Conservation (phyloP, 2,888 invertebrate species). For the Agriopis marginaria region DNA sequence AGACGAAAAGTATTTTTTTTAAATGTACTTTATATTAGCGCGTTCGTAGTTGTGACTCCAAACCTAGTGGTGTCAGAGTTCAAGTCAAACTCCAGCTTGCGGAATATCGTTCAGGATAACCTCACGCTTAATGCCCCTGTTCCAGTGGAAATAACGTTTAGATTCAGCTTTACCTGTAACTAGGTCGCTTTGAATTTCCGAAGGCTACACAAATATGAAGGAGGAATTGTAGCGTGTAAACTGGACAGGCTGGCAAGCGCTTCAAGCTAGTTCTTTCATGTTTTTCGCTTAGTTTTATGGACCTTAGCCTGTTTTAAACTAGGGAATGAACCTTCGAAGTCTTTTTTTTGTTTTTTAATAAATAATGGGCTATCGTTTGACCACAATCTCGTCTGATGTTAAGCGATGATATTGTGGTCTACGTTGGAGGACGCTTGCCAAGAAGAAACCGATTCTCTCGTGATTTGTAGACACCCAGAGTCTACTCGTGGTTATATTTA, state of each 20-base stretch:
- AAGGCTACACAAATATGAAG: slow-evolving; percentile 25
- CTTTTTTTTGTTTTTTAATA: too few species aligned
- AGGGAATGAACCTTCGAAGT: neutral
- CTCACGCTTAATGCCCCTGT: slow-evolving; percentile 44
- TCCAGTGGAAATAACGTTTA: slow-evolving; percentile 37
- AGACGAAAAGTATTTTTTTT: too few species aligned
- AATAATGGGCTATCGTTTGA: too few species aligned
- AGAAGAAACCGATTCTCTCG: too few species aligned
- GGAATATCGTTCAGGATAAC: slow-evolving; percentile 46
- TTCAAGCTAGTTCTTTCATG: neutral
- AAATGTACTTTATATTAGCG: neutral
- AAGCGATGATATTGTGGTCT: too few species aligned
- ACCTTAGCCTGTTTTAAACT: neutral
- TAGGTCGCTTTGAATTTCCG: slow-evolving; percentile 31
- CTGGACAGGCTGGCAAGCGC: slow-evolving; percentile 5
- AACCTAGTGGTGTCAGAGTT: slow-evolving; percentile 27
- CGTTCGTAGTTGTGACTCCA: slow-evolving; percentile 22
- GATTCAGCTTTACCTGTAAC: slow-evolving; percentile 22
- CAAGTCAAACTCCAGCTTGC: slow-evolving; percentile 25
- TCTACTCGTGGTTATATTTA: neutral
- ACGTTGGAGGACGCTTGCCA: too few species aligned
- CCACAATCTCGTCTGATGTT: too few species aligned
- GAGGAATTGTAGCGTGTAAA: neutral
- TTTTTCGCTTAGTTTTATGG: slow-evolving; percentile 4
- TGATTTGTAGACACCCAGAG: neutral